Evolutionary conservation across 2,797 vertebrate species (phyloP).

Genomic region (Carapus acus): DNA sequence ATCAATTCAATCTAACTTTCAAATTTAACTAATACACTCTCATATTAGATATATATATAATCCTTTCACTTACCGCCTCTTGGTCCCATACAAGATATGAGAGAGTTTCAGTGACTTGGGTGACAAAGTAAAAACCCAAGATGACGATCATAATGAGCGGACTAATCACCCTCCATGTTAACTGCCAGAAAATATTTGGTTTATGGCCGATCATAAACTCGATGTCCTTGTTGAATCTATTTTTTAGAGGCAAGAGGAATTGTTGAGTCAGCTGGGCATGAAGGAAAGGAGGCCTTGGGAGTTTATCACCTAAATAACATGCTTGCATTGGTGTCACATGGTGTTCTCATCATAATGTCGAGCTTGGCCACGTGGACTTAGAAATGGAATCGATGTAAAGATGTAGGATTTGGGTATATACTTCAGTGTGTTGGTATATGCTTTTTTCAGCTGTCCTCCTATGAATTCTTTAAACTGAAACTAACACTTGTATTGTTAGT

Average conservation of each 20-base stretch:
- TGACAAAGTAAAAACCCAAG: constrained; percentile 85
- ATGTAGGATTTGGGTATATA: no score
- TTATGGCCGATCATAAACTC: constrained; percentile 92
- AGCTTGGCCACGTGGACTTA: no score
- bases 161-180: constrained; percentile 83
- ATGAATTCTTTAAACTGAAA: no score
- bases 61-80: constrained; percentile 70
- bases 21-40: no score
- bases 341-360: neutral
- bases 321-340: neutral
- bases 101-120: constrained; percentile 70
- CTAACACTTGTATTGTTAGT: no score
- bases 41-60: no score
- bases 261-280: constrained; percentile 8
- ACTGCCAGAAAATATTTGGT: constrained; percentile 93
- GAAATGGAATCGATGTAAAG: no score
- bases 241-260: constrained; percentile 30
- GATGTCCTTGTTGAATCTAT: constrained; percentile 87
- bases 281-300: constrained; percentile 18
- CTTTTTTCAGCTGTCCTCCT: no score
- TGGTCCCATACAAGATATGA: constrained; percentile 80
- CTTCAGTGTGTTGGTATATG: no score
- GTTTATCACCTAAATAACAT: constrained; percentile 28
- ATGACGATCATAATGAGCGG: constrained; percentile 87
- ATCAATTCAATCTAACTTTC: no score